phyloP scores from a whole-genome alignment of 2,113 vertebrate genomes.

The Rhagologus leucostigma region DNA sequence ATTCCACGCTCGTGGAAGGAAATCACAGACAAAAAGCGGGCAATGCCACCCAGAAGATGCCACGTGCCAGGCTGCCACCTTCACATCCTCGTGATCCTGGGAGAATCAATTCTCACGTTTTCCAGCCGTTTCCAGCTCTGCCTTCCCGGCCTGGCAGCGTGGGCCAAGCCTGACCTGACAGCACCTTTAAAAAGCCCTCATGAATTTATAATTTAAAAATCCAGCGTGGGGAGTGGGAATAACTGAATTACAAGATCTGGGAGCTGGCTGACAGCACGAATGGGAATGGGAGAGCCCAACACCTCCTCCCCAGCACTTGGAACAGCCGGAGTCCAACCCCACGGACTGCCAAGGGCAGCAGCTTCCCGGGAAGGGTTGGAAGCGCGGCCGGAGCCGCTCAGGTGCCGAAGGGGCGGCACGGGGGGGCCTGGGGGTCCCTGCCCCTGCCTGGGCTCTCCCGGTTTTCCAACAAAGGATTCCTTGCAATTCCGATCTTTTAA shows the following conservation, averaged over 20 bases:
- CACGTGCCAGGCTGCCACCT: neutral
- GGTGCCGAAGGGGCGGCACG: rapidly evolving
- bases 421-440: neutral
- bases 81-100: neutral
- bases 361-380: neutral
- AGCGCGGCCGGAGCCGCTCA: neutral
- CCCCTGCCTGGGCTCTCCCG: neutral
- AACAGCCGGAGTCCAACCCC: neutral
- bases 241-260: rapidly evolving
- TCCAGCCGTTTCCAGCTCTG: rapidly evolving
- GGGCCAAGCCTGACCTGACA: neutral
- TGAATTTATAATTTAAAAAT: neutral
- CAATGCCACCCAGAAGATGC: too few relatives aligned
- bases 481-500: neutral
- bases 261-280: neutral
- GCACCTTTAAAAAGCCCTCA: neutral
- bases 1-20: rapidly evolving
- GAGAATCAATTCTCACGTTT: neutral
- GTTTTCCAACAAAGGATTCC: neutral
- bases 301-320: neutral
- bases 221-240: rapidly evolving
- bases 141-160: neutral
- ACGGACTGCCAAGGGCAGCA: neutral
- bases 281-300: neutral
- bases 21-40: rapidly evolving